Base-by-base conservation (phyloP, 2,888 invertebrate genomes). In the Caprella mutica region DNA sequence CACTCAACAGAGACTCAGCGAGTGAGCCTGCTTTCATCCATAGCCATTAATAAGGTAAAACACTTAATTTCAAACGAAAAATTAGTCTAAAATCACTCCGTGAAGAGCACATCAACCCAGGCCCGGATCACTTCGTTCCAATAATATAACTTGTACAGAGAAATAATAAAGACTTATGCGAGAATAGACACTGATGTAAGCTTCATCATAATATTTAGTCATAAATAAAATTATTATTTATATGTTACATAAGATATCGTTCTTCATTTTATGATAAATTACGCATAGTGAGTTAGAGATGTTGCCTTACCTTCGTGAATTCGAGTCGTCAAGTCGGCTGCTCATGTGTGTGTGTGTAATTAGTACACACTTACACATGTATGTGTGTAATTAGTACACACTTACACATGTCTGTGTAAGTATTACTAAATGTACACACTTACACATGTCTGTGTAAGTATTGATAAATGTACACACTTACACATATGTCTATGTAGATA, bases 11-110 rank as follows among this genome's bases (percentile, higher is more conserved):
- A 58, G 58, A 58, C 55, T 58, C 53, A 52, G 50, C 55, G 35
- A 55, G 42, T 56, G 55, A 57, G 60, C 58, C 59, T 44, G 33
- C 39, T 48, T 52, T 44, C 53, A 40, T 24, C 58, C 44, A 56
- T 51, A 55, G 58, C 59, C 58, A 56, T 55, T 50, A 21, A 48
- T 33, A 27, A 23, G 30, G 50, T 27, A 58, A 55, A 55, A 33
- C 51, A 40, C 33, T 39, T 35, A 33, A 24, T 35, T 21, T 35
- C 33, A 17, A 38, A 38, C 44, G 12, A 12, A 33, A 44, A 23
- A 33, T 17, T 33, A 19, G 23, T 43, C 17, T 9, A 23, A 33
- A 27, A 48, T 48, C 29, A 27, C 48, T 30, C 48, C 48, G 30
- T 48, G 48, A 48, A 48, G 29, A 48, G 29, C 48, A 48, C 33